Evolutionary conservation across 2,113 vertebrate genomes (phyloP).

Genomic region (Parus major): DNA sequence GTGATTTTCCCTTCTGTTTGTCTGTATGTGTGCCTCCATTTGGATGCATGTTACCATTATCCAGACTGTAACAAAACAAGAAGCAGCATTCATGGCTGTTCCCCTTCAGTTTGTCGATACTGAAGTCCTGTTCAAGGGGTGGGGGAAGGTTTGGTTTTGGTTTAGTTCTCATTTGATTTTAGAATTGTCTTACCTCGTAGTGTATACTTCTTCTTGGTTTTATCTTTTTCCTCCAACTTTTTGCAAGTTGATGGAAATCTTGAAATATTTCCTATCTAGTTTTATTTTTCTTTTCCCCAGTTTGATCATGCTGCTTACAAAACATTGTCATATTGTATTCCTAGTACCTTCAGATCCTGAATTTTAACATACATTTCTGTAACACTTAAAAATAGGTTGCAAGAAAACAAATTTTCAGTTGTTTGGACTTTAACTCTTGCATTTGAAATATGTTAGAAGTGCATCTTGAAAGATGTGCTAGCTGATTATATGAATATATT

Average conservation of each 20-base stretch:
- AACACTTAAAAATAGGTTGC: not conserved
- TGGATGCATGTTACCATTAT: not conserved
- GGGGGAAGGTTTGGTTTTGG: not conserved
- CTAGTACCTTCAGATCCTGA: not conserved
- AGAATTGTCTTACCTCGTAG: not conserved
- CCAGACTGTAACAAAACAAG: not conserved
- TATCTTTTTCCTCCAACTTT: not conserved
- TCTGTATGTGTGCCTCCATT: not conserved
- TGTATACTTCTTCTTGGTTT: not conserved
- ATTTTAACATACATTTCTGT: not conserved
- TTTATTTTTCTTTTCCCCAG: not conserved
- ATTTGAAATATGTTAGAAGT: not conserved
- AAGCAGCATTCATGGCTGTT: not conserved
- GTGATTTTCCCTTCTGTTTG: not conserved
- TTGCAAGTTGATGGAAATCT: not conserved
- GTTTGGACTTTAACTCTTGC: not conserved
- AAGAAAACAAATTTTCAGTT: not conserved
- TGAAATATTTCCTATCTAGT: not conserved
- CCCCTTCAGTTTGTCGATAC: not conserved
- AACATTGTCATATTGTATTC: not conserved
- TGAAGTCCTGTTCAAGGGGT: not conserved
- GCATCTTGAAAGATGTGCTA: not conserved
- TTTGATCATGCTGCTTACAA: not conserved
- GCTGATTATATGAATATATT: not conserved
- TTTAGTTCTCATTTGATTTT: not conserved